Evolutionary conservation across 1,140 invertebrate species (phyloP).

Genomic region (Anoplophora glabripennis): DNA sequence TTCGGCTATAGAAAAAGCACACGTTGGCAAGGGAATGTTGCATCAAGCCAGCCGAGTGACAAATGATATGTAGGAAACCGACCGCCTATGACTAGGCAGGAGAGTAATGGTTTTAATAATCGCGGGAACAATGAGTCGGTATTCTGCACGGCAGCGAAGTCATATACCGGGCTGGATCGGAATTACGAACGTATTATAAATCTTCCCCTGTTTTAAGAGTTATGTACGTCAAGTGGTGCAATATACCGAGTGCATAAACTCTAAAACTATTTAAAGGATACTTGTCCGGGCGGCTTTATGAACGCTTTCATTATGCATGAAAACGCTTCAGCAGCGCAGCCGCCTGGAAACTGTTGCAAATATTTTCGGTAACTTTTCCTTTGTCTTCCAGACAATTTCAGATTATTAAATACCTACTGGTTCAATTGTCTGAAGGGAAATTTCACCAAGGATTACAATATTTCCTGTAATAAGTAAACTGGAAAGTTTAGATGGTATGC

Average conservation of each 20-base stretch:
- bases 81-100: conserved; percentile 10
- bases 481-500: too few species aligned
- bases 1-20: background rate
- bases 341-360: too few species aligned
- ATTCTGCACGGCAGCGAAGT: conserved; percentile 17
- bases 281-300: background rate
- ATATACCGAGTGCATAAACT: background rate
- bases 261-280: too few species aligned
- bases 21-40: conserved; percentile 11
- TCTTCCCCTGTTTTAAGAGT: conserved; percentile 1
- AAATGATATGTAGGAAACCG: conserved; percentile 36
- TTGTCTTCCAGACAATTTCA: too few species aligned
- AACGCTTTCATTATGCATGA: background rate
- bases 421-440: too few species aligned
- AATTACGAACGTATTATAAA: conserved; percentile 17
- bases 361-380: too few species aligned
- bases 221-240: conserved; percentile 8
- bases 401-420: too few species aligned
- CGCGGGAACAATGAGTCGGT: conserved; percentile 35
- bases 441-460: too few species aligned
- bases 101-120: conserved; percentile 43
- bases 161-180: conserved; percentile 12
- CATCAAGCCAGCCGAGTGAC: conserved; percentile 27
- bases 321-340: too few species aligned
- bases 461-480: too few species aligned